Percentiles rank a stretch among this genome's conserved stretches.
Conservation (phyloP, 1,140 invertebrate genomes). For the Diorhabda sublineata region DNA sequence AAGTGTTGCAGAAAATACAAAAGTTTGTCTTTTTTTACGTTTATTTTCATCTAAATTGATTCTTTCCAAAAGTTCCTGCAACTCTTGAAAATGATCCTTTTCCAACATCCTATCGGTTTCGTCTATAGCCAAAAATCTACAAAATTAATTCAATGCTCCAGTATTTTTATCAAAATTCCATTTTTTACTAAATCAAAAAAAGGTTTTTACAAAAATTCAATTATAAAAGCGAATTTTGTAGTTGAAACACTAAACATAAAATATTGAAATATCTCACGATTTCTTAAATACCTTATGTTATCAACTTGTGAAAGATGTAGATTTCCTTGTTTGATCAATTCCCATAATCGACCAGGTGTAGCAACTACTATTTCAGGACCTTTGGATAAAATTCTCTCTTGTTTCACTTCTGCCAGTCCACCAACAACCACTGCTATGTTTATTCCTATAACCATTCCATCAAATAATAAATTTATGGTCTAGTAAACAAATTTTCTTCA, state of each 20-base stretch:
- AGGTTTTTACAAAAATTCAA: too few relatives aligned
- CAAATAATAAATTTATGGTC: too few relatives aligned
- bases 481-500: too few relatives aligned
- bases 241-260: too few relatives aligned
- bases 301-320: conserved; percentile 67
- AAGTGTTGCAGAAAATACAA: conserved; percentile 97
- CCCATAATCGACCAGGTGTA: conserved; percentile 94
- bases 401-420: conserved; percentile 86
- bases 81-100: conserved; percentile 92
- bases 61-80: conserved; percentile 74
- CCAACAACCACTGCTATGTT: conserved; percentile 79
- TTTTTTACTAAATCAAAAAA: too few relatives aligned
- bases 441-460: conserved; percentile 44
- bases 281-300: conserved; percentile 57
- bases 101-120: conserved; percentile 99
- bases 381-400: conserved; percentile 76
- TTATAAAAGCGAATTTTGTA: too few relatives aligned
- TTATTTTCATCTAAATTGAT: conserved; percentile 68
- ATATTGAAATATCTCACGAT: too few relatives aligned
- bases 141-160: conserved; percentile 9
- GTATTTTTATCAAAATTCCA: too few relatives aligned
- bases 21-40: conserved; percentile 73
- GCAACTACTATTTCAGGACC: conserved; percentile 92
- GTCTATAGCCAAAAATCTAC: conserved; percentile 87
- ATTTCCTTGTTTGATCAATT: conserved; percentile 77